Base-by-base conservation (phyloP, 2,797 vertebrate species). In the Gymnocypris eckloni region DNA sequence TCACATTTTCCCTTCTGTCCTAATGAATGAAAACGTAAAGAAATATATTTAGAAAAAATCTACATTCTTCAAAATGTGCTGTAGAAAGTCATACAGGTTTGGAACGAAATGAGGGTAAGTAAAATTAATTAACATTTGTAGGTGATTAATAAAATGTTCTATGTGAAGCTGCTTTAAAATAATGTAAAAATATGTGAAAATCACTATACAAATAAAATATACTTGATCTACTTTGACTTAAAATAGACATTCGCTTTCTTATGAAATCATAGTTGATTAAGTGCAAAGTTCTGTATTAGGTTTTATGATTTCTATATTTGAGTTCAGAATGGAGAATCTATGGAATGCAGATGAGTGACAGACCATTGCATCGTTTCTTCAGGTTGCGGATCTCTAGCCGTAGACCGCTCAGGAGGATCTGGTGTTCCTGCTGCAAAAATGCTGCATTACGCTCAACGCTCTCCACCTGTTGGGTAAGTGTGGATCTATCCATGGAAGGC, bases 371-470 rank as follows among this genome's bases (percentile, higher is more conserved):
- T 92, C 97, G 96, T 89, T 97, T 97, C 94, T 96, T 98, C 91
- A 99, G 91, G 91, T 96, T 96, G 7, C 96, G 95, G 92, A 98
- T 98, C 93, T 99, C 98, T 92, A 97, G 93, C 90, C 97, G 96
- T 90, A 99, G 94, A 79, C 96, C 97, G 0, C 96, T 94, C 71
- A 99, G 94, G 91, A 99, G 94, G 88, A 95, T 94, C 93, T 96
- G 95, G 93, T 99, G 98, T 91, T 98, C 97, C 89, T 97, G 97
- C 93, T 98, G 96, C 86, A 99, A 94, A 94, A 99, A 98, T 20
- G 95, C 90, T 13, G 98, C 97, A 93, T 97, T 97, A 81, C 97
- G 93, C 91, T 98, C 97, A 92, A 98, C 96, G 1, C 95, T 97
- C 93, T 97, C 97, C 93, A 99, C 97, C 95, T 98, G 97, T 93